Conservation (phyloP, 2,113 vertebrate species). For the Terrapene triunguis region DNA sequence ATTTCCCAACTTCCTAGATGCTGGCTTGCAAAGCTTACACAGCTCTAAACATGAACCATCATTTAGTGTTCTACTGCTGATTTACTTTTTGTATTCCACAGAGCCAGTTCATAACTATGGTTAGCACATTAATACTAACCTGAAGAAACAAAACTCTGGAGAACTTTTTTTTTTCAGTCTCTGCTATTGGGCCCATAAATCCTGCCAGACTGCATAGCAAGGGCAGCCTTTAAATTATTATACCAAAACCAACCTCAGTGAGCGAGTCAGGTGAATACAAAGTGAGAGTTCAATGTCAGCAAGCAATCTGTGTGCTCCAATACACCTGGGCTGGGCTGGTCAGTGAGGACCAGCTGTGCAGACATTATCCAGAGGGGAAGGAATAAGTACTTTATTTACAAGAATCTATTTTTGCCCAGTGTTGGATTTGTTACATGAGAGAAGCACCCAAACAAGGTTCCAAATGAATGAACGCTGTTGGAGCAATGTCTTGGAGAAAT, state of each 20-base stretch:
- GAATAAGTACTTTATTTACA: not conserved
- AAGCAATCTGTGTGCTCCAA: slow-evolving; percentile 22
- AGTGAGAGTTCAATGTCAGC: slow-evolving; percentile 55
- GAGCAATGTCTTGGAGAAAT: not conserved
- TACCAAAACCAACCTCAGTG: not conserved
- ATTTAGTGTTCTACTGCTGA: slow-evolving; percentile 37
- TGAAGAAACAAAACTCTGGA: slow-evolving; percentile 59
- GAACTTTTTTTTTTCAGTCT: slow-evolving; percentile 49
- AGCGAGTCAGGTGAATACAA: slow-evolving; percentile 43
- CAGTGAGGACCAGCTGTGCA: not conserved
- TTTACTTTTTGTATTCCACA: slow-evolving; percentile 49
- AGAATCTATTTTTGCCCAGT: not conserved
- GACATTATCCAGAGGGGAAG: not conserved
- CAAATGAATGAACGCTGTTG: not conserved
- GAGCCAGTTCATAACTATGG: slow-evolving; percentile 47
- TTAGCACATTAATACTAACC: slow-evolving; percentile 58
- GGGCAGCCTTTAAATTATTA: slow-evolving; percentile 32
- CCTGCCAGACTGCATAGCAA: slow-evolving; percentile 17
- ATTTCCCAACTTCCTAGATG: slow-evolving; percentile 38
- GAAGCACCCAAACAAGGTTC: not conserved
- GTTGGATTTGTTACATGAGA: not conserved
- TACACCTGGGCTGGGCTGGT: slow-evolving; percentile 2
- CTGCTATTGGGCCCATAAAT: slow-evolving; percentile 47
- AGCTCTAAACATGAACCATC: slow-evolving; percentile 22
- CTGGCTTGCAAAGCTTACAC: not conserved